A percentile compares a stretch with the other conserved stretches of the same genome.
phyloP scores from a whole-genome alignment of 2,797 vertebrate species.

The Stomatorhinus walkeri region DNA sequence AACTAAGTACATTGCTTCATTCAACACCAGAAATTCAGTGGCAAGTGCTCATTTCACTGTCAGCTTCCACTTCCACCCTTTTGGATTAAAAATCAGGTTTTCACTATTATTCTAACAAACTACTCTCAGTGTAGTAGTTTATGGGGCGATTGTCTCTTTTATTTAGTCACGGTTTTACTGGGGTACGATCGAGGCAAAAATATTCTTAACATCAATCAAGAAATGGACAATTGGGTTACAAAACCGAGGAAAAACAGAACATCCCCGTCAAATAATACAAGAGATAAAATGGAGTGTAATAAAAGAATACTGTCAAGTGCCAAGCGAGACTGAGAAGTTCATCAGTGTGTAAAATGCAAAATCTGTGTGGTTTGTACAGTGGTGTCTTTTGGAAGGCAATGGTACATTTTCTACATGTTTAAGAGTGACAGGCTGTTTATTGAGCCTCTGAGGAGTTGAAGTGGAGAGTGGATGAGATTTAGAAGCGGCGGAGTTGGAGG shows the following conservation, averaged over 20 bases:
- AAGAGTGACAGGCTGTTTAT: neutral
- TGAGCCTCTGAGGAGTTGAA: conserved; percentile 1
- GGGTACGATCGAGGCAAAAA: neutral
- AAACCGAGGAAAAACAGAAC: neutral
- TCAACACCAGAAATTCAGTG: neutral
- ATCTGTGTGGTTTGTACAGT: neutral
- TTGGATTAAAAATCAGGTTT: neutral
- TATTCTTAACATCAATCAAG: neutral
- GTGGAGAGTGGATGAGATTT: neutral
- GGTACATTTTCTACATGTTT: conserved; percentile 9
- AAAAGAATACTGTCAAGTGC: neutral
- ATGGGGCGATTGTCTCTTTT: neutral
- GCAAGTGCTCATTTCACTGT: neutral
- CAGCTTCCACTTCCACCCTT: neutral
- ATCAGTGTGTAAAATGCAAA: conserved; percentile 8
- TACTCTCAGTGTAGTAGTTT: neutral
- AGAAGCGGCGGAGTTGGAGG: neutral
- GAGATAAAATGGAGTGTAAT: neutral
- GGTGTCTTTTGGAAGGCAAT: neutral
- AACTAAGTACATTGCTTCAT: neutral
- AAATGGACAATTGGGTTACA: neutral
- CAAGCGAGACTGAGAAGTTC: conserved; percentile 1
- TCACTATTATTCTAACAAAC: neutral
- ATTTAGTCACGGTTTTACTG: neutral
- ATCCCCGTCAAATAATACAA: neutral